Base-by-base conservation (phyloP, 2,113 vertebrate genomes). In the Dinomys branickii region DNA sequence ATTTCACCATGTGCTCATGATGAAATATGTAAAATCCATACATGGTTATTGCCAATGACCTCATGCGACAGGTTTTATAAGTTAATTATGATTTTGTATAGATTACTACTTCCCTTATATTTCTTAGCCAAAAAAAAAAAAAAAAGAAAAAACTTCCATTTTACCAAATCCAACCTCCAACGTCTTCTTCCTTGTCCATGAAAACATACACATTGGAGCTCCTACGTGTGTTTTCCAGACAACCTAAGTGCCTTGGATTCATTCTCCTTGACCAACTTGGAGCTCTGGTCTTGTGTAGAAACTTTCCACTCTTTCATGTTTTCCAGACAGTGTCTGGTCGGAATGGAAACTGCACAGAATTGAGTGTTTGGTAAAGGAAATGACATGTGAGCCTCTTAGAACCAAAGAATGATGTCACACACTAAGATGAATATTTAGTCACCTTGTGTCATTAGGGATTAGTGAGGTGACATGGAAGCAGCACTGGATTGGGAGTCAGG, bases 261-360 rank as follows among this genome's bases (percentile, higher is more conserved):
- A 94, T 98, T 97, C 95, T 97, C 44, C 75, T 97, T 97, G 96
- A 98, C 96, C 97, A 98, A 95, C 89, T 96, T 95, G 96, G 96
- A 96, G 69, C 96, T 96, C 96, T 97, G 96, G 94, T 98, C 90
- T 95, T 97, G 93, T 96, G 73, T 97, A 97, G 98, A 98, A 98
- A 98, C 95, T 98, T 98, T 98, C 95, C 97, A 97, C 88, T 93
- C 97, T 98, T 98, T 98, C 96, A 98, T 98, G 97, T 98, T 98
- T 98, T 98, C 98, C 98, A 98, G 98, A 98, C 98, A 44, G 71
- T 38, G 88, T 98, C 97, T 91, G 96, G 98, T 98, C 97, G 97
- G 94, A 97, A 92, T 97, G 97, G 98, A 98, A 99, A 98, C 96
- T 98, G 97, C 81, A 96, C 88, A 87, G 95, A 89, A 96, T 88